These are phyloP conservation scores for Echinarachnius parma DNA, from an alignment of 53 echinoderm and acorn worm species.

Conservation along the genomic window DNA sequence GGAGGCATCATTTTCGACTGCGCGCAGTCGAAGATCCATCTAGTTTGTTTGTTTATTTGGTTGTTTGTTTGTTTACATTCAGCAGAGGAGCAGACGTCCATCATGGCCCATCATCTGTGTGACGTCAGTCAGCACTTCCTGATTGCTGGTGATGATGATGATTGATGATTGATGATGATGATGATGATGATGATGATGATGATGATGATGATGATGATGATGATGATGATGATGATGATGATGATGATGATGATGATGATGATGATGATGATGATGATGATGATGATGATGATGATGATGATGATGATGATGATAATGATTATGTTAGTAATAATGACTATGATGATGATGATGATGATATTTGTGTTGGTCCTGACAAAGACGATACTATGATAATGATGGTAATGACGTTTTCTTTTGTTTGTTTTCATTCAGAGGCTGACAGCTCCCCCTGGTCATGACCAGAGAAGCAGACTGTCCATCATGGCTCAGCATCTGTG, in stretches of 20 bases:
- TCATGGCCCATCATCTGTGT: constrained; percentile 94
- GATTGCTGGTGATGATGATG: too few relatives aligned
- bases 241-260: neutral
- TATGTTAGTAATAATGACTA: too few relatives aligned
- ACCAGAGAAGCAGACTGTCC: constrained; percentile 80
- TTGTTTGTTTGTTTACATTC: too few relatives aligned
- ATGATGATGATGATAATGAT: too few relatives aligned
- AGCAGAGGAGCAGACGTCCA: constrained; percentile 80
- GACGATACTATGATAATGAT: too few relatives aligned
- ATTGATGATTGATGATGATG: too few relatives aligned
- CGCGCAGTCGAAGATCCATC: too few relatives aligned
- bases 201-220: neutral
- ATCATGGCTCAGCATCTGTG: constrained; percentile 95
- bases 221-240: constrained; percentile 1
- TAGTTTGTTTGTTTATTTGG: too few relatives aligned
- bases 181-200: neutral
- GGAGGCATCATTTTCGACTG: too few relatives aligned
- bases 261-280: neutral
- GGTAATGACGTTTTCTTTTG: neutral
- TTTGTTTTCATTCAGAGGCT: constrained; percentile 54
- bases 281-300: neutral
- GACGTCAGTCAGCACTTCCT: constrained; percentile 72
- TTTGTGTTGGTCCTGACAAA: too few relatives aligned
- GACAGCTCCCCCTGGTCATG: constrained; percentile 61
- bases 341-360: too few relatives aligned